Percentiles rank a stretch among this genome's conserved stretches.
Conservation (phyloP, 2,113 vertebrate genomes). For the Sclerurus mexicanus region DNA sequence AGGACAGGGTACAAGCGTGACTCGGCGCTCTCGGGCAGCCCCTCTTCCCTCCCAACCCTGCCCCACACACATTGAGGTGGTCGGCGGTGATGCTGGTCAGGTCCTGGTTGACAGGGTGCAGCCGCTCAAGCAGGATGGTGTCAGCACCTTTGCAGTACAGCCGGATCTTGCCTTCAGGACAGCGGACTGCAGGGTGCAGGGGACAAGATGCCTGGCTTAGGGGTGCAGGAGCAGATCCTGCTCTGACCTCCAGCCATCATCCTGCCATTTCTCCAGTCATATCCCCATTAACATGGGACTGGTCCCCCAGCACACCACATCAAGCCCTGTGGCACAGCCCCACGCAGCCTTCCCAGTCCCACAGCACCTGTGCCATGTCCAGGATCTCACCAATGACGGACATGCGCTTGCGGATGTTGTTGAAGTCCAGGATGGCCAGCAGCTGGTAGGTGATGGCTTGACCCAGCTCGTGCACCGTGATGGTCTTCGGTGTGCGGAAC, state of each 20-base stretch:
- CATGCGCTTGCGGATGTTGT: constrained; percentile 94
- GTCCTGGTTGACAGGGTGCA: constrained; percentile 80
- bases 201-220: background rate
- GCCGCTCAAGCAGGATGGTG: constrained; percentile 87
- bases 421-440: constrained; percentile 93
- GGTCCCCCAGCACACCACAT: background rate
- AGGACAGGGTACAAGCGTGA: background rate
- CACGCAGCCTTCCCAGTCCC: accelerated
- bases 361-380: accelerated
- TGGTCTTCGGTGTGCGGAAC: constrained; percentile 86
- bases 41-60: too few relatives aligned
- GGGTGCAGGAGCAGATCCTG: background rate
- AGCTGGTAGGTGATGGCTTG: constrained; percentile 85
- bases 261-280: background rate
- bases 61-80: constrained; percentile 88
- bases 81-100: constrained; percentile 83
- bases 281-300: accelerated
- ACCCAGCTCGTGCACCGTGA: constrained; percentile 88
- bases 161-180: constrained; percentile 86
- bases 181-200: constrained; percentile 74
- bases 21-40: accelerated
- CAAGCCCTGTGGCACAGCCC: accelerated
- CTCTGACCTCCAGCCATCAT: background rate
- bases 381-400: constrained; percentile 85
- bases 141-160: constrained; percentile 97